Evolutionary conservation across 2,797 vertebrate genomes (phyloP).

Genomic region (Mormyrus proboscirostris): DNA sequence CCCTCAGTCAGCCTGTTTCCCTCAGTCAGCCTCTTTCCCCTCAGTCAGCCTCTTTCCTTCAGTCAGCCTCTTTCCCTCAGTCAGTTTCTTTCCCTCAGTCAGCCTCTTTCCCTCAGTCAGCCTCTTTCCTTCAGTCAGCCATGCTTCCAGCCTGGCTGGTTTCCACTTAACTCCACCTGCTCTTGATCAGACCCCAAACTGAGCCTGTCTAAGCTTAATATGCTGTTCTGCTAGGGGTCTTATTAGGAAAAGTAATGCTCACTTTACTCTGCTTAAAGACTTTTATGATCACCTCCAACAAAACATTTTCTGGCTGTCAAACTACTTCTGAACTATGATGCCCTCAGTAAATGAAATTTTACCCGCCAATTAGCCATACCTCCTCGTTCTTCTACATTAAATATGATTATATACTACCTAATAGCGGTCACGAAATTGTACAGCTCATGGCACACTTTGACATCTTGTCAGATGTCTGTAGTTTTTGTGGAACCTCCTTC

Average conservation of each 20-base stretch:
- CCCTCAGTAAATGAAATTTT: neutral
- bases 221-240: neutral
- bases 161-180: slow-evolving; percentile 4
- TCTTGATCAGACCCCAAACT: neutral
- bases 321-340: neutral
- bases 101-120: neutral
- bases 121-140: neutral
- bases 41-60: neutral
- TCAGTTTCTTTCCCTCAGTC: neutral
- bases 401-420: neutral
- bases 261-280: neutral
- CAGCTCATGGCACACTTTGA: neutral
- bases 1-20: no score
- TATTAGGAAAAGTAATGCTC: slow-evolving; percentile 13
- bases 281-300: neutral
- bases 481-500: neutral
- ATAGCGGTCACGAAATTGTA: neutral
- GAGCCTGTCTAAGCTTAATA: neutral
- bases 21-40: neutral
- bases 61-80: neutral
- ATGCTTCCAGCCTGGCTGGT: neutral
- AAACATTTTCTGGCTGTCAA: neutral
- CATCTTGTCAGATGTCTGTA: neutral
- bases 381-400: neutral
- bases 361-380: neutral